Percentiles rank a stretch among this genome's conserved stretches.
These are phyloP conservation scores for Syngnathus scovelli DNA, from an alignment of 2,113 vertebrate genomes.

Conservation along the genomic window DNA sequence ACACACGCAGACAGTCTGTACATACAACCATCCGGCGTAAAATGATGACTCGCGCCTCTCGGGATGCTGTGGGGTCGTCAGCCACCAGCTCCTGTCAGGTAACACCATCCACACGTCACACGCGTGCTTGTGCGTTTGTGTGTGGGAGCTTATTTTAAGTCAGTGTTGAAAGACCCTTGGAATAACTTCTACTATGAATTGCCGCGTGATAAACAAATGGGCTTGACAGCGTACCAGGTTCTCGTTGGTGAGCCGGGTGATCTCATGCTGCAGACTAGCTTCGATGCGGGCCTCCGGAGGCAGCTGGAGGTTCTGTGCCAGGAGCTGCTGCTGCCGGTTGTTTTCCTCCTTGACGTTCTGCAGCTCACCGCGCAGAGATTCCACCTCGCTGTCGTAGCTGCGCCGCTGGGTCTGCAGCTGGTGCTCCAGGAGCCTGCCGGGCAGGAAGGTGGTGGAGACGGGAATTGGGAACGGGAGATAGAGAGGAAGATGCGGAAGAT, in stretches of 20 bases:
- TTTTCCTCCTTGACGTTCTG: conserved; percentile 95
- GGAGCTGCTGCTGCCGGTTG: conserved; percentile 93
- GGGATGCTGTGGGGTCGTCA: conserved; percentile 88
- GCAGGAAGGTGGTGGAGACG: background rate
- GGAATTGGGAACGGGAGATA: background rate
- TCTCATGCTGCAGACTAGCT: conserved; percentile 96
- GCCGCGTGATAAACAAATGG: background rate
- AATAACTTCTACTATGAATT: background rate
- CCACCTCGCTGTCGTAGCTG: conserved; percentile 84
- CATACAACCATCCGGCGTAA: conserved; percentile 98
- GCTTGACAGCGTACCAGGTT: conserved; percentile 79
- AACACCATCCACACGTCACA: conserved; percentile 51
- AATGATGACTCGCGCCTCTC: conserved; percentile 87
- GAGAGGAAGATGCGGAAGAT: background rate
- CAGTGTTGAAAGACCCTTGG: background rate
- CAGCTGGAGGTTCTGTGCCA: conserved; percentile 95
- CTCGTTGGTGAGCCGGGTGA: conserved; percentile 94
- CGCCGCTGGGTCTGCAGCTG: conserved; percentile 91
- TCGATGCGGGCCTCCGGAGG: conserved; percentile 95
- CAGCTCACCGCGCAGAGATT: conserved; percentile 84
- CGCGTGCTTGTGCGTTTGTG: background rate
- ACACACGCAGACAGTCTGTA: conserved; percentile 69
- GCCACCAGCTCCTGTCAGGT: conserved; percentile 90
- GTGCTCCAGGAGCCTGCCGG: conserved; percentile 83
- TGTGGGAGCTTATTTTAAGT: background rate